phyloP scores from a whole-genome alignment of 2,888 invertebrate genomes.

The Platynereis dumerilii region DNA sequence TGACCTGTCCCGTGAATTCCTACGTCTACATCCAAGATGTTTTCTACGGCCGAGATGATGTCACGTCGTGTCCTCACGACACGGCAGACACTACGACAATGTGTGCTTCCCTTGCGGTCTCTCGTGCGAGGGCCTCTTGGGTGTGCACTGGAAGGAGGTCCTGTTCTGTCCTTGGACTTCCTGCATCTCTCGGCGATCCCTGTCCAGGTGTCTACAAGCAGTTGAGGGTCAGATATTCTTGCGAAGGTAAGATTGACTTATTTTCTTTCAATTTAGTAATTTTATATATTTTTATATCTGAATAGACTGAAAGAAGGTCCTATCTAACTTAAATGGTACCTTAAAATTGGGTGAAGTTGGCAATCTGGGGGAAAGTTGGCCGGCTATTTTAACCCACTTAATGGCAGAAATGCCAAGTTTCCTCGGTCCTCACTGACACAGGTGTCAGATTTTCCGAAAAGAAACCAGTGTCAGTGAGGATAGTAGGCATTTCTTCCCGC shows the following conservation, averaged over 20 bases:
- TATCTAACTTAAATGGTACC: too few relatives aligned
- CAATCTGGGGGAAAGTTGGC: too few relatives aligned
- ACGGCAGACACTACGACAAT: neutral
- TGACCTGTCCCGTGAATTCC: constrained; percentile 1
- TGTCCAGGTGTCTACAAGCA: constrained; percentile 18
- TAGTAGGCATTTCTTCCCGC: too few relatives aligned
- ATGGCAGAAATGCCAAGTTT: too few relatives aligned
- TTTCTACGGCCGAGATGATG: constrained; percentile 8
- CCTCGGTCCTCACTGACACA: too few relatives aligned
- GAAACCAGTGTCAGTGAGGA: too few relatives aligned
- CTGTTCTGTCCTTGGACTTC: constrained; percentile 7
- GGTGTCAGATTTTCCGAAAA: too few relatives aligned
- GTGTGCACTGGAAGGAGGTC: constrained; percentile 4
- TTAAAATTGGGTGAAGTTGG: too few relatives aligned
- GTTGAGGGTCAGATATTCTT: constrained; percentile 7
- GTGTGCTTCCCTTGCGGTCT: neutral
- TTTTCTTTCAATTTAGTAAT: too few relatives aligned
- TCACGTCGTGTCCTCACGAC: constrained; percentile 9
- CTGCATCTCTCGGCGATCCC: constrained; percentile 8
- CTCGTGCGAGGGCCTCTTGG: neutral
- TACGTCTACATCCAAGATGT: neutral
- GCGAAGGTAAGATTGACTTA: constrained; percentile 15
- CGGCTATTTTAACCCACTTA: too few relatives aligned
- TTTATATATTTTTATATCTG: too few relatives aligned
- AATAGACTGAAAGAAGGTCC: too few relatives aligned